Evolutionary conservation across 23 tunicate genomes (phyloP).

Genomic region (Oikopleura vanhoeffeni): DNA sequence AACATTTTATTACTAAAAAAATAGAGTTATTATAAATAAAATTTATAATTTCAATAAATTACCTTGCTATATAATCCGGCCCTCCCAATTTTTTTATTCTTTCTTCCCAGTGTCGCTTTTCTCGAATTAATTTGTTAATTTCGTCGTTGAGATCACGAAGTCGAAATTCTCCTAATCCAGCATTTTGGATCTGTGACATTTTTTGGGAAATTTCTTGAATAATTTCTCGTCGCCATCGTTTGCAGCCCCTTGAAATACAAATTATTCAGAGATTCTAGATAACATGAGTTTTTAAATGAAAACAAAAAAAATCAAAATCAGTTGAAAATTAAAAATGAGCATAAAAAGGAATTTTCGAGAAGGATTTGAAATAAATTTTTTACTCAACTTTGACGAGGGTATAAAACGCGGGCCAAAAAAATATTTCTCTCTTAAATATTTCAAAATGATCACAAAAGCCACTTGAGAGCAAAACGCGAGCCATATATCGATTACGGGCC

Average conservation of each 20-base stretch:
- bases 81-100: slow-evolving; percentile 66
- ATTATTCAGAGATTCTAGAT: no score
- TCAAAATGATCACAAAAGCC: no score
- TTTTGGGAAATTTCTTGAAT: slow-evolving; percentile 81
- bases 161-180: slow-evolving; percentile 77
- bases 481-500: no score
- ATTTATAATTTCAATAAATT: background rate
- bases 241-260: slow-evolving; percentile 22
- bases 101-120: slow-evolving; percentile 93
- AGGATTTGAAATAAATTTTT: no score
- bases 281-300: no score
- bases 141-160: slow-evolving; percentile 86
- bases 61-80: slow-evolving; percentile 37
- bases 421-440: no score
- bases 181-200: slow-evolving; percentile 98
- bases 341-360: no score
- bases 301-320: no score
- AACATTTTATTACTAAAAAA: slow-evolving; percentile 76
- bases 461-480: no score
- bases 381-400: no score
- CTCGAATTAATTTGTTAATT: slow-evolving; percentile 82
- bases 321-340: no score
- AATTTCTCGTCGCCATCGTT: slow-evolving; percentile 86
- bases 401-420: no score
- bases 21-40: background rate